Base-by-base conservation (phyloP, 1,140 invertebrate genomes). In the Apocrypta bakeri region DNA sequence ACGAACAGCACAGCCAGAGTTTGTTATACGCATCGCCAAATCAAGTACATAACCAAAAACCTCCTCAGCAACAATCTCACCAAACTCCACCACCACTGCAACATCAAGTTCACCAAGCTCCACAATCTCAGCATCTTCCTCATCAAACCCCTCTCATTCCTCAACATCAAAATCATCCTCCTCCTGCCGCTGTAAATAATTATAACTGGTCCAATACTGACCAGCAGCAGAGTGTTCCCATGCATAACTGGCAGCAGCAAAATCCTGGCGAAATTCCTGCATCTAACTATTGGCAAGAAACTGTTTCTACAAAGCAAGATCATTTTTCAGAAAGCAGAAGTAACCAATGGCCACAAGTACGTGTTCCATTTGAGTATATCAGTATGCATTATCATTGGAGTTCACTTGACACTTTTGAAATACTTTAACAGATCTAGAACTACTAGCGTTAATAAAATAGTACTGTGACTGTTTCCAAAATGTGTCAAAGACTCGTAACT, bases 121-220 rank as follows among this genome's bases (percentile, higher is more conserved):
- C 14, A 33, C 9, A 73, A 17, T 21, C 14, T 56, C n/a, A n/a
- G n/a, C n/a, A n/a, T n/a, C 21, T 21, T 21, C 84, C 42, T 17
- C 48, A 56, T 56, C 48, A 56, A 17, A 56, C 33, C 9, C 33
- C 7, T 21, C 48, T 7, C 7, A 14, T 4, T 21, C 14, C 21
- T 56, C 48, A 17, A 56, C 48, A 56, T n/a, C 48, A 56, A 56
- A 56, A 56, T 21, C 48, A 56, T 56, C 80, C 71, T 61, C 61
- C 84, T 8, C 63, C 82, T 24, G 9, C 73, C 63, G 11, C 72
- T 6, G 37, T 85, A 14, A 89, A 87, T 33, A 90, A 85, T 83
- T 90, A 88, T 24, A 89, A 87, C 77, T 91, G 90, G 89, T 87
- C 14, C n/a, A 83, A 68, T 74, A 56, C 21, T 25, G 81, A 83